A percentile compares a stretch with the other conserved stretches of the same genome.
These are phyloP conservation scores for Stegastes partitus DNA, from an alignment of 2,113 vertebrate genomes.

Conservation along the genomic window DNA sequence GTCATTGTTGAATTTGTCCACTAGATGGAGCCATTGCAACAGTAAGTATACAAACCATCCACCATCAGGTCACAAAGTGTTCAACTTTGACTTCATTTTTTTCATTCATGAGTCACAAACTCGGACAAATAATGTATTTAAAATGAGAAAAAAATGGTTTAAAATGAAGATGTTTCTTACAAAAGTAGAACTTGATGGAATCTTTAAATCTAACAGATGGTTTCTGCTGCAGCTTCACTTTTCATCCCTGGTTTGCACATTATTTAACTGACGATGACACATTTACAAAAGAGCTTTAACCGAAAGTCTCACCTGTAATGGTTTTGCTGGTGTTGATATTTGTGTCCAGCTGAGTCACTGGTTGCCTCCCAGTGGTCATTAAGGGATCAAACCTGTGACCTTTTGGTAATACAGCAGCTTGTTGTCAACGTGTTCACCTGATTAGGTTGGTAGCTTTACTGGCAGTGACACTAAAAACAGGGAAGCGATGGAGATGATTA, in stretches of 20 bases:
- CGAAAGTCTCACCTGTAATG: not conserved
- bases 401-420: not conserved
- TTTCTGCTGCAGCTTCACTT: not conserved
- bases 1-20: constrained; percentile 23
- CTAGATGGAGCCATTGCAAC: constrained; percentile 52
- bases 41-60: not conserved
- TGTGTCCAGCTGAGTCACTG: not conserved
- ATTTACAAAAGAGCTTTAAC: not conserved
- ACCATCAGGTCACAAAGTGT: not conserved
- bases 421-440: no score
- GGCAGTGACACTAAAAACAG: not conserved
- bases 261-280: not conserved
- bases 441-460: not conserved
- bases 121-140: not conserved
- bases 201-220: no score
- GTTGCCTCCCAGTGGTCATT: not conserved
- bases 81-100: not conserved
- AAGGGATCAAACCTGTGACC: constrained; percentile 32
- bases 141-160: no score
- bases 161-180: no score
- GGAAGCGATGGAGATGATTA: not conserved
- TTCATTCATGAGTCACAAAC: no score
- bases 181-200: no score
- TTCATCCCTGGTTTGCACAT: not conserved
- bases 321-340: not conserved